These are phyloP conservation scores for Heliconius hortense DNA, from an alignment of 2,888 invertebrate species.

Conservation along the genomic window DNA sequence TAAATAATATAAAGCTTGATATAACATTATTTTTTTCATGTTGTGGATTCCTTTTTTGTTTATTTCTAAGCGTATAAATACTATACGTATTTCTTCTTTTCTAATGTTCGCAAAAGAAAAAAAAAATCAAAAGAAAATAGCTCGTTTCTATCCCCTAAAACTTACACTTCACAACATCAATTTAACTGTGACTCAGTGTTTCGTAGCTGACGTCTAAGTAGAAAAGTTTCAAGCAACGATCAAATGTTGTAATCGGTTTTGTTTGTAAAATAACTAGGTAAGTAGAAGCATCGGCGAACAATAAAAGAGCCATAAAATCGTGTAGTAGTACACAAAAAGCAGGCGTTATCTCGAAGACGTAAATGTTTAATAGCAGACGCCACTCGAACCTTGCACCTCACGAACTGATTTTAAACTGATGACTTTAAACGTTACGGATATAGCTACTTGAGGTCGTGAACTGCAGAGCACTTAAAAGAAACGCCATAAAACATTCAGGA, in stretches of 20 bases:
- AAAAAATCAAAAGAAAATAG: constrained; percentile 6
- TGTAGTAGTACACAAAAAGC: constrained; percentile 70
- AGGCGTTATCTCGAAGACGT: constrained; percentile 72
- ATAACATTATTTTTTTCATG: not conserved
- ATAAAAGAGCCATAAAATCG: constrained; percentile 74
- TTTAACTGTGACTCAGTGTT: constrained; percentile 44
- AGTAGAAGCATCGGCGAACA: constrained; percentile 61
- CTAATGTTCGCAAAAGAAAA: not conserved
- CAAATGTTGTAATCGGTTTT: constrained; percentile 58
- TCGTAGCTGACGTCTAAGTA: constrained; percentile 43
- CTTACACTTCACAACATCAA: constrained; percentile 31
- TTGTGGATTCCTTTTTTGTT: constrained; percentile 21
- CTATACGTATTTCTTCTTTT: not conserved
- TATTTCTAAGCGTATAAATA: not conserved
- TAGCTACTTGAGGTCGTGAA: constrained; percentile 68
- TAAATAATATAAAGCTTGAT: constrained; percentile 44
- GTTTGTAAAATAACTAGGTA: constrained; percentile 64
- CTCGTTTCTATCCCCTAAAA: constrained; percentile 22
- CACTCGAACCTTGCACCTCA: constrained; percentile 59
- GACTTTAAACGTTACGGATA: constrained; percentile 72
- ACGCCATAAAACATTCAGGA: constrained; percentile 38
- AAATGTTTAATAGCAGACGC: constrained; percentile 74
- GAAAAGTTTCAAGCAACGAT: constrained; percentile 50
- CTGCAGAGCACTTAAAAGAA: constrained; percentile 57
- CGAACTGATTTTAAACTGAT: constrained; percentile 77